Conservation (phyloP, 2,113 vertebrate species). For the Urocolius indicus region DNA sequence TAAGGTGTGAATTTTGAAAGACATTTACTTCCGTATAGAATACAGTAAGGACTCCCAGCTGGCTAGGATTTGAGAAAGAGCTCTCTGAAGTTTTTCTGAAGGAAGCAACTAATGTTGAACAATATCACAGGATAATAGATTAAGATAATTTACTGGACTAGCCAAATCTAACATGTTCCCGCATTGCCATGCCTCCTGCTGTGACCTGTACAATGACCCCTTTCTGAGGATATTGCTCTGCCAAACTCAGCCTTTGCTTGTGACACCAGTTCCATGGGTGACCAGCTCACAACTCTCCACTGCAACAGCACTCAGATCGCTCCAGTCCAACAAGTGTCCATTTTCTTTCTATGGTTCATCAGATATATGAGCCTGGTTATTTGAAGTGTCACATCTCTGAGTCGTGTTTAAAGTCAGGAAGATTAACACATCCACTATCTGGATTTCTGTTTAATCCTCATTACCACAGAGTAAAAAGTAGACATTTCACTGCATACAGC, state of each 20-base stretch:
- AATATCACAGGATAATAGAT: background rate
- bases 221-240: background rate
- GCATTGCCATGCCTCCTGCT: background rate
- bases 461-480: background rate
- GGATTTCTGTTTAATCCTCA: background rate
- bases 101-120: background rate
- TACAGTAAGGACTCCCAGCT: background rate
- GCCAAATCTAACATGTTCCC: background rate
- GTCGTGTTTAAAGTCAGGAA: background rate
- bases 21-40: background rate
- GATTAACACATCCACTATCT: background rate
- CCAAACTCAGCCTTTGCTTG: background rate
- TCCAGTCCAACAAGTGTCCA: background rate
- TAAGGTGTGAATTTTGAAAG: background rate
- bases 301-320: background rate
- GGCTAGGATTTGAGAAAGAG: background rate
- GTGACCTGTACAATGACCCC: background rate
- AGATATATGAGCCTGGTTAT: background rate
- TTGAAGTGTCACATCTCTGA: background rate
- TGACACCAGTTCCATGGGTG: background rate
- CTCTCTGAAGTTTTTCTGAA: background rate
- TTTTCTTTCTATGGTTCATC: background rate
- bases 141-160: background rate
- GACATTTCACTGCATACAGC: background rate
- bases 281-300: background rate